Evolutionary conservation across 1,140 invertebrate genomes (phyloP).

Genomic region (Leucophenga varia): DNA sequence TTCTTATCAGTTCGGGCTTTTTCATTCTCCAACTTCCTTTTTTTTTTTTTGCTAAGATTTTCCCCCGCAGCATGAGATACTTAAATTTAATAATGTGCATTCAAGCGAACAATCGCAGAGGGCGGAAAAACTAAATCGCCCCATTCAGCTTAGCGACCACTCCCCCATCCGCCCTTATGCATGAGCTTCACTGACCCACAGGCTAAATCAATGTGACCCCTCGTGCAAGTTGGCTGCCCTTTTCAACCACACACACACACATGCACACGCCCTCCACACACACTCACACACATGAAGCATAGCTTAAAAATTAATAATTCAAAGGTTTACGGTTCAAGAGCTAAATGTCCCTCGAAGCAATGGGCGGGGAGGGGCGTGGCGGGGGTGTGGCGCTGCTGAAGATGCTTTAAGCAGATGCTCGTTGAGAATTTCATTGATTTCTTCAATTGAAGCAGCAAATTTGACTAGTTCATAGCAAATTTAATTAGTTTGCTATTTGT

Average conservation of each 20-base stretch:
- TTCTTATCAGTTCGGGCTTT: conserved; percentile 18
- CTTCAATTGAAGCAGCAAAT: conserved; percentile 14
- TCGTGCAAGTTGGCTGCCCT: conserved; percentile 15
- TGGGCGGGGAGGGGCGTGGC: too few species aligned
- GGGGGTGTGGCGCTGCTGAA: too few species aligned
- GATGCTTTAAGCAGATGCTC: conserved; percentile 20
- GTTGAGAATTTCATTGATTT: conserved; percentile 20
- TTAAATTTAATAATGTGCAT: conserved; percentile 38
- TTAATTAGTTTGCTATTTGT: conserved; percentile 26
- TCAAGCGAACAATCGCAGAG: conserved; percentile 19
- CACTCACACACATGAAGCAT: too few species aligned
- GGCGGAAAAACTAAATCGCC: conserved; percentile 7
- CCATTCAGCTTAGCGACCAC: conserved; percentile 17
- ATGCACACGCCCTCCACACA: neutral
- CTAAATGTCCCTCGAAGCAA: conserved; percentile 14
- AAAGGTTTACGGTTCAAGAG: conserved; percentile 36
- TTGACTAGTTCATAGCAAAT: conserved; percentile 12
- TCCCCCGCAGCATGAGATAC: conserved; percentile 25
- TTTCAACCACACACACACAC: conserved; percentile 16
- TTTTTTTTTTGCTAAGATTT: too few species aligned
- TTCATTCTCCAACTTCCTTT: neutral
- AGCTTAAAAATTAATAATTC: conserved; percentile 54
- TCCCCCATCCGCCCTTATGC: conserved; percentile 9
- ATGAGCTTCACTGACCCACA: conserved; percentile 40
- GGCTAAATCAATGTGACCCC: conserved; percentile 38